A percentile compares a stretch with the other conserved stretches of the same genome.
phyloP scores from a whole-genome alignment of 2,113 vertebrate genomes.

The Pao palembangensis region DNA sequence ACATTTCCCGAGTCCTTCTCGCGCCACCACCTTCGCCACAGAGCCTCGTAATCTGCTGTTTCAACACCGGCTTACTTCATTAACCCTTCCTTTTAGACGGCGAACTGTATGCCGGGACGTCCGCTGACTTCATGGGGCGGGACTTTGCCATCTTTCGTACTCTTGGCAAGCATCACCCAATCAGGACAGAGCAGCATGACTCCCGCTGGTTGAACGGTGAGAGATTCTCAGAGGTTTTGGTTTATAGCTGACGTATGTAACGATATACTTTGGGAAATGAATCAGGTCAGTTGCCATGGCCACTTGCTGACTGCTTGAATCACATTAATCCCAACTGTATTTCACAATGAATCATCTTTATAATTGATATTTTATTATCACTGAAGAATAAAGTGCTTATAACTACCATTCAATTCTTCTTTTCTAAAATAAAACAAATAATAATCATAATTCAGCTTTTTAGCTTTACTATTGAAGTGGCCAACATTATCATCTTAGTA shows the following conservation, averaged over 20 bases:
- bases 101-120: conserved; percentile 94
- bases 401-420: no score
- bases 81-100: conserved; percentile 78
- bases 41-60: conserved; percentile 3
- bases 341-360: no score
- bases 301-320: no score
- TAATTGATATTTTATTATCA: no score
- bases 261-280: no score
- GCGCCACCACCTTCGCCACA: not conserved
- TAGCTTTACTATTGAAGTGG: no score
- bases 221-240: conserved; percentile 30
- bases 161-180: conserved; percentile 93
- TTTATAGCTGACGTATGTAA: not conserved
- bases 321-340: no score
- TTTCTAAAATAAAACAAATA: no score
- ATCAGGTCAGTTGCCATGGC: no score
- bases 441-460: no score
- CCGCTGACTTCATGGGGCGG: conserved; percentile 97
- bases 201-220: conserved; percentile 97
- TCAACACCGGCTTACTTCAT: conserved; percentile 5
- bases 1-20: not conserved
- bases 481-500: no score
- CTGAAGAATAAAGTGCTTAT: no score
- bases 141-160: conserved; percentile 98
- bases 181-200: conserved; percentile 96